A percentile compares a stretch with the other conserved stretches of the same genome.
phyloP scores from a whole-genome alignment of 2,797 vertebrate genomes.

The Semaprochilodus insignis region DNA sequence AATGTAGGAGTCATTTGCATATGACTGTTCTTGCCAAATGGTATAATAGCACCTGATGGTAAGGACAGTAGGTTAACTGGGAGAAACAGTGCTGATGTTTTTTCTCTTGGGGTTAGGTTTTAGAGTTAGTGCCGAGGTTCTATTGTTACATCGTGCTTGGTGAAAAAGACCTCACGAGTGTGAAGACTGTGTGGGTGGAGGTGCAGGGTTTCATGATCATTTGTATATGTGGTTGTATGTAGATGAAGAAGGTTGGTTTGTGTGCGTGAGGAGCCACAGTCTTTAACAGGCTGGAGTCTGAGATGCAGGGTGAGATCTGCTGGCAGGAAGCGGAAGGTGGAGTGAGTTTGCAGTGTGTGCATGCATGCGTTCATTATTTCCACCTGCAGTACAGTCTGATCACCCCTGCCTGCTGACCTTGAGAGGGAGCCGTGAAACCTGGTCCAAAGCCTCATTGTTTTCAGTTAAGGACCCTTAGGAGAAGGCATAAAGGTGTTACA shows the following conservation, averaged over 20 bases:
- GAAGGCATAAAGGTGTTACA: neutral
- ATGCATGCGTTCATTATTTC: neutral
- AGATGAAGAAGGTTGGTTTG: neutral
- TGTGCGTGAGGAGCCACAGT: too few relatives aligned
- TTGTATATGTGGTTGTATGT: neutral
- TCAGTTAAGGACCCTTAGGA: neutral
- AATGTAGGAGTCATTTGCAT: too few relatives aligned
- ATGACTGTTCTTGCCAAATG: too few relatives aligned
- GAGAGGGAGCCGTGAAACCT: neutral
- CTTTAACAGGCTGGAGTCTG: neutral
- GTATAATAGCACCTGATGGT: too few relatives aligned
- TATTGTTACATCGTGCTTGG: too few relatives aligned
- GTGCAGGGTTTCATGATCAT: neutral
- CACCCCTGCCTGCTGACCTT: conserved; percentile 20
- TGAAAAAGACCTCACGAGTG: too few relatives aligned
- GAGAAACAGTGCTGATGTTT: too few relatives aligned
- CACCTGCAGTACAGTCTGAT: neutral
- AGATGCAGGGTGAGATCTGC: neutral
- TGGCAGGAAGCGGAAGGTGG: conserved; percentile 19
- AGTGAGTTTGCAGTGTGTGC: conserved; percentile 1
- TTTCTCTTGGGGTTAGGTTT: too few relatives aligned
- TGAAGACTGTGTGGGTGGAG: neutral
- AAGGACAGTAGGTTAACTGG: too few relatives aligned
- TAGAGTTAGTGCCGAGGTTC: too few relatives aligned
- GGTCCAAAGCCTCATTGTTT: neutral